A percentile compares a stretch with the other conserved stretches of the same genome.
Evolutionary conservation across 1,140 invertebrate genomes (phyloP).

Genomic region (Neodiprion lecontei): DNA sequence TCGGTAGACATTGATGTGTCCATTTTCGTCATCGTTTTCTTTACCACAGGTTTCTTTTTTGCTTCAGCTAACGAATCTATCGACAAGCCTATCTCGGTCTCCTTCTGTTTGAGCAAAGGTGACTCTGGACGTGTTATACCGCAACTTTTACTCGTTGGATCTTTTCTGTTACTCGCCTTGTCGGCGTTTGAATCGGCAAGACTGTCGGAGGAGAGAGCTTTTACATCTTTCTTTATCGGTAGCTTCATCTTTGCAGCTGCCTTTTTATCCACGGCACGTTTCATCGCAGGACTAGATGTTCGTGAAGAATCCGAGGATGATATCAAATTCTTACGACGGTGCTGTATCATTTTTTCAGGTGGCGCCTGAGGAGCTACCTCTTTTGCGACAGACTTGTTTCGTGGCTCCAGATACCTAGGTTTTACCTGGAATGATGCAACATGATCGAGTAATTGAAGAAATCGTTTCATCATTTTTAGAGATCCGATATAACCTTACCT

Average conservation of each 20-base stretch:
- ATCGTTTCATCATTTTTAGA: background rate
- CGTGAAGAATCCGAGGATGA: conserved; percentile 70
- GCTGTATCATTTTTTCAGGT: conserved; percentile 47
- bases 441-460: background rate
- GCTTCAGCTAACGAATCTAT: conserved; percentile 63
- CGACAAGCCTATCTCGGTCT: conserved; percentile 58
- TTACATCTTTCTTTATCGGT: conserved; percentile 54
- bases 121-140: conserved; percentile 59
- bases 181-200: conserved; percentile 53
- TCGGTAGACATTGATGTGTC: conserved; percentile 58
- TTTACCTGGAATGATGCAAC: conserved; percentile 53
- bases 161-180: conserved; percentile 43
- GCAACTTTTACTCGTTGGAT: conserved; percentile 52
- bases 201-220: conserved; percentile 63
- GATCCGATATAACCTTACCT: conserved; percentile 38
- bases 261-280: conserved; percentile 58
- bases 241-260: conserved; percentile 52
- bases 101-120: conserved; percentile 52
- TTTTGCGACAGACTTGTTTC: conserved; percentile 50
- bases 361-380: conserved; percentile 35
- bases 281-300: conserved; percentile 72
- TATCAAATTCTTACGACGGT: conserved; percentile 58
- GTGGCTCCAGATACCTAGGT: conserved; percentile 66
- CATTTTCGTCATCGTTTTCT: conserved; percentile 53
- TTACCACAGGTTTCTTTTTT: conserved; percentile 53